Evolutionary conservation across 2,113 vertebrate species (phyloP).

Genomic region (Scortum barcoo): DNA sequence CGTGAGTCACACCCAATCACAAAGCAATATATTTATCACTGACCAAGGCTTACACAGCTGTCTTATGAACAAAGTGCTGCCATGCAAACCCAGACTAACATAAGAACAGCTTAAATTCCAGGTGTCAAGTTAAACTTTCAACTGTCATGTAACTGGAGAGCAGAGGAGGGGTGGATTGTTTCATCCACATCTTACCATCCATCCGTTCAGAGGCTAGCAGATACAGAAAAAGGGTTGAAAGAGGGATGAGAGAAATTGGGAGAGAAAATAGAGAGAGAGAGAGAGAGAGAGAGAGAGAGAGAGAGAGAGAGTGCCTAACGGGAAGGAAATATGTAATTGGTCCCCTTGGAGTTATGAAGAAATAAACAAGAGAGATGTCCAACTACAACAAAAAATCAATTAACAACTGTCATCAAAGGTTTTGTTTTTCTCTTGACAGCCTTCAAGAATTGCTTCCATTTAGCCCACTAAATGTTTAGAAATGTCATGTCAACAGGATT

Average conservation of each 20-base stretch:
- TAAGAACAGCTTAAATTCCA: slow-evolving; percentile 20
- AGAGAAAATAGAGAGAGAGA: background rate
- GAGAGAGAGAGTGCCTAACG: background rate
- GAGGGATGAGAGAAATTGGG: too few species aligned
- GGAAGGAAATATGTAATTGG: background rate
- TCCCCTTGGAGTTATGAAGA: background rate
- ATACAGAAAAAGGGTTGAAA: too few species aligned
- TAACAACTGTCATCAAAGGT: background rate
- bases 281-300: background rate
- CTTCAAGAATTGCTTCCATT: background rate
- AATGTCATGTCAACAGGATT: background rate
- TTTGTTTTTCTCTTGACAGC: background rate
- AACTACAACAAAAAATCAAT: background rate
- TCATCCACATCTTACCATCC: too few species aligned
- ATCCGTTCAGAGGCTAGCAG: too few species aligned
- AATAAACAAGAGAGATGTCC: background rate
- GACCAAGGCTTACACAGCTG: slow-evolving; percentile 8
- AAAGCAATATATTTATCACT: background rate
- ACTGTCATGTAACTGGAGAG: too few species aligned
- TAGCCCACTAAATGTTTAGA: background rate
- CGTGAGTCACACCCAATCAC: background rate
- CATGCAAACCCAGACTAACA: slow-evolving; percentile 29
- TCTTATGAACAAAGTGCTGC: slow-evolving; percentile 3
- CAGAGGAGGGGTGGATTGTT: too few species aligned
- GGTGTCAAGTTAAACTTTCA: slow-evolving; percentile 37